These are phyloP conservation scores for Rhynchonycteris naso DNA, from an alignment of 2,797 vertebrate species.

Conservation along the genomic window DNA sequence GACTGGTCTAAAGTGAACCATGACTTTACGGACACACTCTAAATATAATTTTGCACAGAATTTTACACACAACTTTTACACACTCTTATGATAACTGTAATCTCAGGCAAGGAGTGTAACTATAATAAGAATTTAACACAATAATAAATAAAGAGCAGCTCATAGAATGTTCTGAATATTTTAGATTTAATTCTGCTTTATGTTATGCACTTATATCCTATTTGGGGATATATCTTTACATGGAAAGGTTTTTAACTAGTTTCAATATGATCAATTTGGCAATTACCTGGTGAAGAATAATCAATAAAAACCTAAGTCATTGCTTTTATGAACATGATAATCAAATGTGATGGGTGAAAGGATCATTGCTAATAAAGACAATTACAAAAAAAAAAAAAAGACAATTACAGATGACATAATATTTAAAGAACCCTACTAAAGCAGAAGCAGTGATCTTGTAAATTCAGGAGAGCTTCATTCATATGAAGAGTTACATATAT, in stretches of 20 bases:
- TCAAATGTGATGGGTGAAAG: not conserved
- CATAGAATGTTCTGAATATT: not conserved
- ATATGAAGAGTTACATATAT: not conserved
- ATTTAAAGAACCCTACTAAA: conserved; percentile 29
- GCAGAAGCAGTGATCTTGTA: not conserved
- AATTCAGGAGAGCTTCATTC: conserved; percentile 34
- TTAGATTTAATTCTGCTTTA: not conserved
- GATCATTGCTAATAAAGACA: not conserved
- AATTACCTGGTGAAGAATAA: conserved; percentile 8
- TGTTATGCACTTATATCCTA: not conserved
- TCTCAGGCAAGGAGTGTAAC: not conserved
- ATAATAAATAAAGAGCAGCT: not conserved
- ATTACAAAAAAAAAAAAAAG: conserved; percentile 27
- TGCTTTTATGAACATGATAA: conserved; percentile 20
- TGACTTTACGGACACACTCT: no score
- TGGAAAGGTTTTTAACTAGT: not conserved
- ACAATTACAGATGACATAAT: not conserved
- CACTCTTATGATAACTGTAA: not conserved
- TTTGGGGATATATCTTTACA: not conserved
- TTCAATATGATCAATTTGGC: conserved; percentile 10
- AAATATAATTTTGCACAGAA: not conserved
- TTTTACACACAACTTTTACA: not conserved
- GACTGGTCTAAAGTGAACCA: no score
- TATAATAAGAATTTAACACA: not conserved
- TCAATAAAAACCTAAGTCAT: conserved; percentile 33